These are phyloP conservation scores for Campylomormyrus numenius DNA, from an alignment of 2,113 vertebrate genomes.

Conservation along the genomic window DNA sequence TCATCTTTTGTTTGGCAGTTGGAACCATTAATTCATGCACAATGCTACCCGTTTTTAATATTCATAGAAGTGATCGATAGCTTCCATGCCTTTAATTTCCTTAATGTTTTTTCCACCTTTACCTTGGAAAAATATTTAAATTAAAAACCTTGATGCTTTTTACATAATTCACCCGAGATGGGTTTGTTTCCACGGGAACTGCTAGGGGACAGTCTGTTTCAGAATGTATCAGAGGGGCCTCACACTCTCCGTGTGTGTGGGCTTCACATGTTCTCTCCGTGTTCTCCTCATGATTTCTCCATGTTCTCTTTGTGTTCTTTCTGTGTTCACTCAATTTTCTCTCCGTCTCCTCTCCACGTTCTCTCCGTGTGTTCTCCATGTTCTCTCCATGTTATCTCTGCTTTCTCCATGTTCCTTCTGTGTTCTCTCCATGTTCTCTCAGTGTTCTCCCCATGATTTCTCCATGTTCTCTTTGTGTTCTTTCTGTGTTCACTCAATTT, in stretches of 20 bases:
- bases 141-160: conserved; percentile 18
- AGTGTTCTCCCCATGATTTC: neutral
- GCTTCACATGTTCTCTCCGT: neutral
- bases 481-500: neutral
- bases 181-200: neutral
- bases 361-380: too few species aligned
- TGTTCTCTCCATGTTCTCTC: neutral
- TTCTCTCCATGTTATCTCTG: neutral
- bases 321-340: neutral
- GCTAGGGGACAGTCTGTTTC: neutral
- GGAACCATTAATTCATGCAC: conserved; percentile 22
- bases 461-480: neutral
- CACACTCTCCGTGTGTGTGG: neutral
- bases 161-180: conserved; percentile 12
- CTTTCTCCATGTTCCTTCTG: too few species aligned
- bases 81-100: conserved; percentile 21
- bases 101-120: conserved; percentile 23
- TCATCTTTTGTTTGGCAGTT: conserved; percentile 19
- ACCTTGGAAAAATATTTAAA: conserved; percentile 15
- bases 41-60: conserved; percentile 17
- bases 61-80: conserved; percentile 25
- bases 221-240: neutral
- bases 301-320: neutral
- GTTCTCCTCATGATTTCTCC: neutral
- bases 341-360: neutral